These are phyloP conservation scores for Myripristis jacobus DNA, from an alignment of 2,797 vertebrate species.

Conservation along the genomic window DNA sequence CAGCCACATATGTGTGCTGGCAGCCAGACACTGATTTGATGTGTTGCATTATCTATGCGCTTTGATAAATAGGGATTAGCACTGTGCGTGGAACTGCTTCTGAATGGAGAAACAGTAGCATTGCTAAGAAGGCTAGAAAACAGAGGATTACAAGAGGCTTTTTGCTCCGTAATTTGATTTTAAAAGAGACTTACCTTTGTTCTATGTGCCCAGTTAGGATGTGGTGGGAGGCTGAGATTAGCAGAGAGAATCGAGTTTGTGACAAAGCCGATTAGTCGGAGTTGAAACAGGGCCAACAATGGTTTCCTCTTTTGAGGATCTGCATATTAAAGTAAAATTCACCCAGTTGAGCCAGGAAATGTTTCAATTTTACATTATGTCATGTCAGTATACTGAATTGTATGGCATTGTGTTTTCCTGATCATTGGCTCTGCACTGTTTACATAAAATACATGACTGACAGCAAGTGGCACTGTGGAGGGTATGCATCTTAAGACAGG, in stretches of 20 bases:
- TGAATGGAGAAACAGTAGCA: constrained; percentile 65
- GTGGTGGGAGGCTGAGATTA: constrained; percentile 78
- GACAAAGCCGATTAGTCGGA: constrained; percentile 79
- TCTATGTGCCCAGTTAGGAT: constrained; percentile 70
- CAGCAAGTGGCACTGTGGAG: neutral
- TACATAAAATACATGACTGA: neutral
- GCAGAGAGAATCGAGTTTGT: constrained; percentile 70
- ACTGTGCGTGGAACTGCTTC: constrained; percentile 55
- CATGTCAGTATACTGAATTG: neutral
- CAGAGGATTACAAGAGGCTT: constrained; percentile 82
- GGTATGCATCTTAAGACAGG: neutral
- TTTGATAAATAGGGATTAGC: constrained; percentile 73
- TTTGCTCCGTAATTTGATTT: constrained; percentile 80
- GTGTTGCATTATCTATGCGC: constrained; percentile 50
- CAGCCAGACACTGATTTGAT: constrained; percentile 3
- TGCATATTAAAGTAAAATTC: constrained; percentile 31
- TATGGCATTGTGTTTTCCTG: neutral
- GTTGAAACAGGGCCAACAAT: constrained; percentile 76
- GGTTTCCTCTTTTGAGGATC: constrained; percentile 45
- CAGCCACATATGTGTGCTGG: neutral
- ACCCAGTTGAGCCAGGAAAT: constrained; percentile 17
- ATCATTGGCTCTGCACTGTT: no score
- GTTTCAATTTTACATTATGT: constrained; percentile 22
- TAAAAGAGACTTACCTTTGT: constrained; percentile 82
- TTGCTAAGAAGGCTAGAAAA: constrained; percentile 67